Conservation (phyloP, 2,888 invertebrate species). For the Macropis europaea region DNA sequence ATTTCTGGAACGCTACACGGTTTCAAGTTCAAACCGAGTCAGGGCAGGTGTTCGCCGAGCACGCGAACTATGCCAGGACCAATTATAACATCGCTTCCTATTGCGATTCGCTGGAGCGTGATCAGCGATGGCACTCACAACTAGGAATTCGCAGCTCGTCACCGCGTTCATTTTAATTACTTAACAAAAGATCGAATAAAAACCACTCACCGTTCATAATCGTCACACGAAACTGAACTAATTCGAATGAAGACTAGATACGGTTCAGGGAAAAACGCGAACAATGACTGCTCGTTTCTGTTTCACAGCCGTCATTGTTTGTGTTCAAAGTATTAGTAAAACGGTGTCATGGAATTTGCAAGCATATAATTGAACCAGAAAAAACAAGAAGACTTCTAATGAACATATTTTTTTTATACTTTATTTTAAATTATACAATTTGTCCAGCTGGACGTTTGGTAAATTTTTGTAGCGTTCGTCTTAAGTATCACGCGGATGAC, state of each 20-base stretch:
- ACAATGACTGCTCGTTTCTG: neutral
- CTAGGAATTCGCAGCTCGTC: neutral
- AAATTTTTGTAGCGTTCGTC: too few species aligned
- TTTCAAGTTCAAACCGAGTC: neutral
- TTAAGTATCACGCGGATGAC: too few species aligned
- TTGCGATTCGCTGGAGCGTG: neutral
- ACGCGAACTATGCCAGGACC: slow-evolving; percentile 2
- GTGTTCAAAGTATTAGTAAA: too few species aligned
- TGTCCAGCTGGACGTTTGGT: too few species aligned
- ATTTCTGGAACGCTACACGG: slow-evolving; percentile 9
- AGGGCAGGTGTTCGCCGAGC: neutral
- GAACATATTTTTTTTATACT: too few species aligned
- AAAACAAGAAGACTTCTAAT: too few species aligned
- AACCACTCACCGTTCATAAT: neutral
- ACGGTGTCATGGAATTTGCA: too few species aligned
- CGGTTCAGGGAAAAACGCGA: neutral
- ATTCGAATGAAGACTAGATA: neutral
- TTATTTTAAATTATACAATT: too few species aligned
- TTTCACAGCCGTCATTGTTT: neutral
- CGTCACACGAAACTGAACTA: neutral
- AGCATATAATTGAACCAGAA: too few species aligned
- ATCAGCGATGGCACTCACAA: neutral
- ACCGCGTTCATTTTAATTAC: slow-evolving; percentile 9
- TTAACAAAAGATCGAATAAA: neutral
- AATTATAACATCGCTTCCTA: slow-evolving; percentile 9